phyloP scores from a whole-genome alignment of 30 jellyfish, hydroid and myxozoan genomes.

The Rhopilema esculentum region DNA sequence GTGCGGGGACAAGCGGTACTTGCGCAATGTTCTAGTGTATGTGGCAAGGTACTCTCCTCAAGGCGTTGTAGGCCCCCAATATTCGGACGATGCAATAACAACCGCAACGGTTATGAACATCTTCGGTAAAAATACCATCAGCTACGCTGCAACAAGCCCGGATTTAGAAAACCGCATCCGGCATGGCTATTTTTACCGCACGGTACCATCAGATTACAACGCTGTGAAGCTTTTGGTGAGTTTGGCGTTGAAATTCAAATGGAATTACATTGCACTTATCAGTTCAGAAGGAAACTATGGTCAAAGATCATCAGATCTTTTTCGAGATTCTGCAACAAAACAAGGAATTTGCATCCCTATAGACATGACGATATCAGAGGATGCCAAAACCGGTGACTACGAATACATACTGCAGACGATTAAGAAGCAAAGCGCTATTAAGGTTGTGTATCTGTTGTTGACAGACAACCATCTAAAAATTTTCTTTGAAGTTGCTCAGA shows the following conservation, averaged over 20 bases:
- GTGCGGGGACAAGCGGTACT: slow-evolving; percentile 63
- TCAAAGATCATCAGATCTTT: slow-evolving; percentile 57
- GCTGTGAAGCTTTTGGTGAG: slow-evolving; percentile 58
- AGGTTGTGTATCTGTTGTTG: slow-evolving; percentile 62
- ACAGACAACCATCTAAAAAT: slow-evolving; percentile 37
- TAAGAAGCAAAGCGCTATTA: not conserved
- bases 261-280: slow-evolving; percentile 72
- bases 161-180: slow-evolving; percentile 61
- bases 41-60: slow-evolving; percentile 7
- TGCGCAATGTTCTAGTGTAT: slow-evolving; percentile 42
- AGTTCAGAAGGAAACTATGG: slow-evolving; percentile 75
- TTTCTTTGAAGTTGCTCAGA: slow-evolving; percentile 46
- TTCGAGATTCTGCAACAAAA: slow-evolving; percentile 35
- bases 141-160: slow-evolving; percentile 78
- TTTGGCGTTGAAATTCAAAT: slow-evolving; percentile 59
- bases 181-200: slow-evolving; percentile 66
- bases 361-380: slow-evolving; percentile 23
- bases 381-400: not conserved
- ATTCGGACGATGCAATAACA: slow-evolving; percentile 75
- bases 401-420: slow-evolving; percentile 16
- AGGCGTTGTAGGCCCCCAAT: slow-evolving; percentile 81
- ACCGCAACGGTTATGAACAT: slow-evolving; percentile 66
- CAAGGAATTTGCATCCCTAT: slow-evolving; percentile 73
- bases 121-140: slow-evolving; percentile 65
- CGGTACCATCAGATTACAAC: slow-evolving; percentile 74